Evolutionary conservation across 2,888 invertebrate genomes (phyloP).

Genomic region (Acleris literana): DNA sequence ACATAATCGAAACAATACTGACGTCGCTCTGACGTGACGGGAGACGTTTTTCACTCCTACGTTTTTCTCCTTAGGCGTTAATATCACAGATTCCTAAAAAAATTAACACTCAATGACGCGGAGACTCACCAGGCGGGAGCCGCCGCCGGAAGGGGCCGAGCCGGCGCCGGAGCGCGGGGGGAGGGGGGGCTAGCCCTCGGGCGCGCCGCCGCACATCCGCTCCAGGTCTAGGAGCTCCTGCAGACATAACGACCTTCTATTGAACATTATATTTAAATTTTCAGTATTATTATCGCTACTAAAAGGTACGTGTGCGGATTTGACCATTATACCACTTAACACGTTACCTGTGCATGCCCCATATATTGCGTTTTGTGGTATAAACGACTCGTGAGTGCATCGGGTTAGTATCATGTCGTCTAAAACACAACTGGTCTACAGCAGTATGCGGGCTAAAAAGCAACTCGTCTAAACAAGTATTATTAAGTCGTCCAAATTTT

Average conservation of each 20-base stretch:
- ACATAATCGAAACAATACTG: slow-evolving; percentile 46
- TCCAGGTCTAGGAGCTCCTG: slow-evolving; percentile 74
- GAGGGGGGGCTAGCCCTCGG: slow-evolving; percentile 58
- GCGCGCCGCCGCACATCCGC: slow-evolving; percentile 67
- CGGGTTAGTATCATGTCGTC: too few relatives aligned
- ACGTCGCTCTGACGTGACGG: slow-evolving; percentile 35
- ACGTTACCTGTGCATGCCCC: too few relatives aligned
- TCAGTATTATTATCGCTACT: too few relatives aligned
- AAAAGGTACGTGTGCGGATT: too few relatives aligned
- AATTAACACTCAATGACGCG: slow-evolving; percentile 52
- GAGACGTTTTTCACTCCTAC: slow-evolving; percentile 44
- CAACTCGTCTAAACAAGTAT: too few relatives aligned
- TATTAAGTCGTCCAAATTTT: too few relatives aligned
- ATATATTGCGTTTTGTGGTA: too few relatives aligned
- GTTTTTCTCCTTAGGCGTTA: slow-evolving; percentile 73
- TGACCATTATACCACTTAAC: too few relatives aligned
- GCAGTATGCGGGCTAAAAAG: too few relatives aligned
- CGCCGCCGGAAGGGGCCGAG: slow-evolving; percentile 5
- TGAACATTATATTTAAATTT: too few relatives aligned
- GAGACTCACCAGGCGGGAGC: slow-evolving; percentile 41
- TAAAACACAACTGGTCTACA: too few relatives aligned
- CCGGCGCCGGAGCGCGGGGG: slow-evolving; percentile 22
- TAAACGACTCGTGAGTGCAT: too few relatives aligned
- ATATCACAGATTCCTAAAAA: slow-evolving; percentile 79
- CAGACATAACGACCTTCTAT: slow-evolving; percentile 15